phyloP scores from a whole-genome alignment of 1,140 invertebrate genomes.

The Leptopilina clavipes region DNA sequence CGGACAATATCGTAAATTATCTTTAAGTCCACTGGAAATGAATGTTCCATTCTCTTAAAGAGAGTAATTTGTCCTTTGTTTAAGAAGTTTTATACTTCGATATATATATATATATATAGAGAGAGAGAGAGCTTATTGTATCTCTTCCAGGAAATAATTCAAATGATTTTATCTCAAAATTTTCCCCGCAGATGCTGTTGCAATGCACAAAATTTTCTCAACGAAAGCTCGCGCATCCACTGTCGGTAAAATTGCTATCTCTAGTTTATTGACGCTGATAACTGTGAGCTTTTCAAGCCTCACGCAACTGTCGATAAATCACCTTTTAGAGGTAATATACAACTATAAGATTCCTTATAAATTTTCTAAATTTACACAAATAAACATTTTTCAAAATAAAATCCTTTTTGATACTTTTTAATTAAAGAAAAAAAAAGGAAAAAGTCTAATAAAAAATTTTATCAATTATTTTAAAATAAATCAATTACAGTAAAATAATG shows the following conservation, averaged over 20 bases:
- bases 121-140: too few species aligned
- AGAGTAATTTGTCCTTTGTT: neutral
- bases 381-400: neutral
- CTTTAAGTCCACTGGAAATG: neutral
- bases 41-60: neutral
- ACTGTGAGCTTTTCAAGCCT: neutral
- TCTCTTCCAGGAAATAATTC: neutral
- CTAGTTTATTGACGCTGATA: neutral
- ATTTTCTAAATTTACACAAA: neutral
- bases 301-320: constrained; percentile 5
- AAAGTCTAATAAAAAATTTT: too few species aligned
- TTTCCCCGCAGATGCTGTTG: neutral
- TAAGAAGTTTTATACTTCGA: neutral
- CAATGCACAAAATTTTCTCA: neutral
- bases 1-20: neutral
- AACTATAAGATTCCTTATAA: neutral
- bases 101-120: neutral
- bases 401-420: too few species aligned
- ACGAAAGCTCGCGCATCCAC: neutral
- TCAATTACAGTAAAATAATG: neutral
- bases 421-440: too few species aligned
- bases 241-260: constrained; percentile 11
- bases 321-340: neutral
- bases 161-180: neutral
- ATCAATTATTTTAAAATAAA: too few species aligned